Conservation (phyloP, 2,888 invertebrate species). For the Melipona beecheii region DNA sequence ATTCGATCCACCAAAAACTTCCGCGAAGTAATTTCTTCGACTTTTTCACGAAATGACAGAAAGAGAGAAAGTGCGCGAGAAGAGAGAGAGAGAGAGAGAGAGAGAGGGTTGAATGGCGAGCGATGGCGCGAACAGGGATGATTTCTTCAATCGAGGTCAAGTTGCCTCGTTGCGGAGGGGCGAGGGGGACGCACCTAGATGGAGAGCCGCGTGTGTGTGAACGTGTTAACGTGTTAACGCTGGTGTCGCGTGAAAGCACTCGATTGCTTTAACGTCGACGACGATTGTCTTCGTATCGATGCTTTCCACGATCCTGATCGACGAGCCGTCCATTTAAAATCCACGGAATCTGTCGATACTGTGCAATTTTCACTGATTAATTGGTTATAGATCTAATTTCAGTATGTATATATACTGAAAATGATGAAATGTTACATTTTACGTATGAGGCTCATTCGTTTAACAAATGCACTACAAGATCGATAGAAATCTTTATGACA, state of each 20-base stretch:
- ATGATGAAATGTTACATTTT: too few relatives aligned
- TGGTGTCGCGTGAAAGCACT: slow-evolving; percentile 20
- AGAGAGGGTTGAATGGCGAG: neutral
- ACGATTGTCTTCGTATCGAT: slow-evolving; percentile 7
- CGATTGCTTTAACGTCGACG: slow-evolving; percentile 26
- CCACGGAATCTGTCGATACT: neutral
- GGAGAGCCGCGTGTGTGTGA: slow-evolving; percentile 10
- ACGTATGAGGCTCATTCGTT: too few relatives aligned
- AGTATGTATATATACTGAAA: too few relatives aligned
- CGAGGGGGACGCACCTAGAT: slow-evolving; percentile 15
- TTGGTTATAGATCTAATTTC: too few relatives aligned
- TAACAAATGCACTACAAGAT: too few relatives aligned
- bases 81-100: neutral
- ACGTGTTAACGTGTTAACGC: slow-evolving; percentile 27
- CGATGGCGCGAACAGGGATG: slow-evolving; percentile 16
- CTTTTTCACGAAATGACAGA: neutral
- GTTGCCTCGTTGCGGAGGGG: slow-evolving; percentile 10
- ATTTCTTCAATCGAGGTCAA: slow-evolving; percentile 45
- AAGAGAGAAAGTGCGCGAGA: rapidly evolving
- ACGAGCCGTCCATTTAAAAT: neutral
- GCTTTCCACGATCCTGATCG: neutral
- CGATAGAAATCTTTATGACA: too few relatives aligned
- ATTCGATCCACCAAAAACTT: neutral
- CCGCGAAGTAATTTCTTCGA: neutral
- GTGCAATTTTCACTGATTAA: neutral